Evolutionary conservation across 2,113 vertebrate species (phyloP).

Genomic region (Strigops habroptila): DNA sequence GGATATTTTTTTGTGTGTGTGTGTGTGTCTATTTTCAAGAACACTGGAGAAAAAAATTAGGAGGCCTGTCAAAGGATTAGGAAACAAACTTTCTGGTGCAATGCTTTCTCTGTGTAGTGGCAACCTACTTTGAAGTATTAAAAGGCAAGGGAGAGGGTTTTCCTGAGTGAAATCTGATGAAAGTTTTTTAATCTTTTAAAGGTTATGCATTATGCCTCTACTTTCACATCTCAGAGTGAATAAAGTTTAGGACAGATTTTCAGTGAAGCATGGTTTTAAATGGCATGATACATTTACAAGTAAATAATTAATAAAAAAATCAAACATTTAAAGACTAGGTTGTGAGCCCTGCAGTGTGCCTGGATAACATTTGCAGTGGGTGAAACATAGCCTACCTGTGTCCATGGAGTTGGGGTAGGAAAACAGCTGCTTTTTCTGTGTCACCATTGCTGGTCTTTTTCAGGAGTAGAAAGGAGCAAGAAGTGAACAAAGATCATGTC

Average conservation of each 20-base stretch:
- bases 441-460: not conserved
- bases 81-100: slow-evolving; percentile 43
- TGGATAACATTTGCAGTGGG: not conserved
- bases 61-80: slow-evolving; percentile 27
- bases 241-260: slow-evolving; percentile 6
- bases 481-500: not conserved
- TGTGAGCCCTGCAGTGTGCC: not conserved
- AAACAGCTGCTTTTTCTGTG: not conserved
- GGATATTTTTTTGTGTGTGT: not conserved
- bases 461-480: not conserved
- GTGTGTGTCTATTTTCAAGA: not conserved
- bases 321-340: slow-evolving; percentile 17
- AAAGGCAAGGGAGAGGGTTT: not conserved
- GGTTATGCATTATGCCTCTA: slow-evolving; percentile 7
- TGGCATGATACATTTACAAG: not conserved
- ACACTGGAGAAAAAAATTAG: slow-evolving; percentile 17
- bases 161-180: not conserved
- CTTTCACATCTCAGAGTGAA: slow-evolving; percentile 13
- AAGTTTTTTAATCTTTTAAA: slow-evolving; percentile 31
- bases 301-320: slow-evolving; percentile 47
- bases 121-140: not conserved
- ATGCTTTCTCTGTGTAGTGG: not conserved
- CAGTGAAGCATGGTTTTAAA: slow-evolving; percentile 28
- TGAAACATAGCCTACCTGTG: not conserved
- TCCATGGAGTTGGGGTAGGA: accelerated